phyloP scores from a whole-genome alignment of 2,113 vertebrate genomes.

The Pedionomus torquatus region DNA sequence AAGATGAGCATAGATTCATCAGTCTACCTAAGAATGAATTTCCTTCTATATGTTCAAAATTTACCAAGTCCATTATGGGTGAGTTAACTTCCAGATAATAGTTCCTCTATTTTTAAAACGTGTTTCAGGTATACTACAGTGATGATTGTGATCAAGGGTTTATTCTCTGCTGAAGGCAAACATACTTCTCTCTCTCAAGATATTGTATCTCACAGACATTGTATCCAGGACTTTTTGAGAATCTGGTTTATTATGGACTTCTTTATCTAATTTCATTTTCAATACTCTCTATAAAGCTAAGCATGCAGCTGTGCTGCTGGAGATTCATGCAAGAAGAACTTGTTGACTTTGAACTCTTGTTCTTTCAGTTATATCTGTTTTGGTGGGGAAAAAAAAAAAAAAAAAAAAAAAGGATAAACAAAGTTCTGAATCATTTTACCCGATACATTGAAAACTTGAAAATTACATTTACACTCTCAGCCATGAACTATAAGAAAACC shows the following conservation, averaged over 20 bases:
- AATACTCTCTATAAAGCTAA: neutral
- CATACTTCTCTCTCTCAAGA: neutral
- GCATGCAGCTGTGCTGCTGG: neutral
- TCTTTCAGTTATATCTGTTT: neutral
- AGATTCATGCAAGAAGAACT: neutral
- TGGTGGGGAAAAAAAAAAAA: no score
- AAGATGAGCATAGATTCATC: neutral
- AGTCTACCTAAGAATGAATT: neutral
- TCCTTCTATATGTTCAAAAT: neutral
- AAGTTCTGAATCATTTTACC: neutral
- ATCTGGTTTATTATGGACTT: neutral
- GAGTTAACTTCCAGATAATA: neutral
- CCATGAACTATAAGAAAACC: neutral
- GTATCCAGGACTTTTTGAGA: neutral
- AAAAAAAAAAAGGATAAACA: neutral
- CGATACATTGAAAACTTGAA: neutral
- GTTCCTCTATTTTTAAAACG: neutral
- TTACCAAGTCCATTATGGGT: neutral
- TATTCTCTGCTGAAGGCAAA: neutral
- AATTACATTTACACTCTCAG: neutral
- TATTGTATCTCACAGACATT: neutral
- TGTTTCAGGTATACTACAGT: neutral
- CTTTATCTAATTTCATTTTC: conserved; percentile 3
- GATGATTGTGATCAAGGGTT: neutral
- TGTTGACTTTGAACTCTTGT: conserved; percentile 45